Conservation (phyloP, 2,113 vertebrate genomes). For the Ochotona curzoniae region DNA sequence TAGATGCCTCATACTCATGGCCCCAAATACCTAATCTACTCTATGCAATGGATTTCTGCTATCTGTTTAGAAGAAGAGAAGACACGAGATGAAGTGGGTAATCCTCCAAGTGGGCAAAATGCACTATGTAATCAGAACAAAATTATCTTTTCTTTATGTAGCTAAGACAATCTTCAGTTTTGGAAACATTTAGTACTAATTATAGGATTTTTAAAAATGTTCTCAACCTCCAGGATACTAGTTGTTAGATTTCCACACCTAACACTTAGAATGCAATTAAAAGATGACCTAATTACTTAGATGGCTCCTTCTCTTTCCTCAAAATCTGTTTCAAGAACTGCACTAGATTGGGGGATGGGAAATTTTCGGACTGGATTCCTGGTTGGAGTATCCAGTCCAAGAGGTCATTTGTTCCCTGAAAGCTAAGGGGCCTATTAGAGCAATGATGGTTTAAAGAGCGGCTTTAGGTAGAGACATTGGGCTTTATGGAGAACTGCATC, state of each 20-base stretch:
- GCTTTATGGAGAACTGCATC: neutral
- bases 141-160: neutral
- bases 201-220: neutral
- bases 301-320: neutral
- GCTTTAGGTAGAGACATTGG: neutral
- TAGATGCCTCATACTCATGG: accelerated
- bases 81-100: neutral
- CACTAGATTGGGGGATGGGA: neutral
- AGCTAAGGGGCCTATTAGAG: neutral
- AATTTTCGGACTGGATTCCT: neutral
- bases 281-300: constrained; percentile 54
- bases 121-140: neutral
- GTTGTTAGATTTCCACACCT: constrained; percentile 19
- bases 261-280: constrained; percentile 41
- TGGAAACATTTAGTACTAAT: constrained; percentile 12
- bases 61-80: neutral
- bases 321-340: neutral
- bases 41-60: neutral
- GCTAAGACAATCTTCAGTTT: neutral
- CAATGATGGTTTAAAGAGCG: neutral
- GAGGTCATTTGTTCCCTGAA: neutral
- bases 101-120: neutral
- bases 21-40: neutral
- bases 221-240: constrained; percentile 10
- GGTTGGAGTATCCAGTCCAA: neutral